Evolutionary conservation across 1,140 invertebrate species (phyloP).

Genomic region (Anastrepha ludens): DNA sequence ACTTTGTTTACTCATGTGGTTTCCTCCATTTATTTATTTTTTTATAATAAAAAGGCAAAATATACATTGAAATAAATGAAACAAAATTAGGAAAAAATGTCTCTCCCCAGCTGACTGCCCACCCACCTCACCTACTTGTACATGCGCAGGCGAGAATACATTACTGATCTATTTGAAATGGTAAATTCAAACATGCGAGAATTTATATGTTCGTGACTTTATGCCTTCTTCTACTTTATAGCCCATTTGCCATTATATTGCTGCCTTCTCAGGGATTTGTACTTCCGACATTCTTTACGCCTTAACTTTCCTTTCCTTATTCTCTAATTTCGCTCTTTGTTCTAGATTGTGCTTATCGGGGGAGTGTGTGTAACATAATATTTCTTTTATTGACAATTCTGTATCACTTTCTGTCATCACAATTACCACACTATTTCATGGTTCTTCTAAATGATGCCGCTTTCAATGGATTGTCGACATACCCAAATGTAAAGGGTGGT

Average conservation of each 20-base stretch:
- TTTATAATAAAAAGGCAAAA: constrained; percentile 1
- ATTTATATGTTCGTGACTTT: neutral
- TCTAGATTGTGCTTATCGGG: neutral
- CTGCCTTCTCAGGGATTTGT: neutral
- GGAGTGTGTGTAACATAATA: neutral
- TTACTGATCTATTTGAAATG: neutral
- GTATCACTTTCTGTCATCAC: neutral
- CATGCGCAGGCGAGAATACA: too few species aligned
- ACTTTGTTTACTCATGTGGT: constrained; percentile 2
- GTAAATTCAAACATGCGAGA: neutral
- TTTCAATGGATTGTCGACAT: too few species aligned
- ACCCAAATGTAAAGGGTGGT: too few species aligned
- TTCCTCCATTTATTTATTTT: neutral
- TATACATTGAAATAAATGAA: neutral
- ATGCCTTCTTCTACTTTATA: neutral
- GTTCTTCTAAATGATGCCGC: neutral
- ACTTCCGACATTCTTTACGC: too few species aligned
- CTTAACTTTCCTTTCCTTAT: too few species aligned
- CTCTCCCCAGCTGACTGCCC: neutral
- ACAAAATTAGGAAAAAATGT: neutral
- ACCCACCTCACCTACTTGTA: neutral
- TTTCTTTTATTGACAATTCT: neutral
- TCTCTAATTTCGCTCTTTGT: too few species aligned
- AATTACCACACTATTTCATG: neutral
- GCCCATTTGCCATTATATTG: neutral